Base-by-base conservation (phyloP, 1,140 invertebrate species). In the Nephila pilipes region DNA sequence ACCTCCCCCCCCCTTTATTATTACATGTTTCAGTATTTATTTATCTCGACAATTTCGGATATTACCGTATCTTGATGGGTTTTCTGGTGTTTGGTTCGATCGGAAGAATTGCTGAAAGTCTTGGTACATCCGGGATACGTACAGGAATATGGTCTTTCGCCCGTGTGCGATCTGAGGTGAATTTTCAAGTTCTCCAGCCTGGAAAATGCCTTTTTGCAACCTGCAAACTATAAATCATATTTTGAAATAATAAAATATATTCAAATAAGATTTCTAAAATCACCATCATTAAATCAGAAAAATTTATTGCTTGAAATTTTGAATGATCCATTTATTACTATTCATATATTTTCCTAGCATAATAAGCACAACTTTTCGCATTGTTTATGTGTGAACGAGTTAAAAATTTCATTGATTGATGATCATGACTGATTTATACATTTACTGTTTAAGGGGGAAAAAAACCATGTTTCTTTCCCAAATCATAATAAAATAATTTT, bases 151-250 rank as follows among this genome's bases (percentile, higher is more conserved):
- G 98, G 98, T 65, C 98, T 95, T 95, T 98, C 98, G 0, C 94
- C 94, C 1, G 98, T 99, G 95, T 99, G 98, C 22, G 98, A 99
- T 90, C 98, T 96, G 93, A 99, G 97, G 95, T 99, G 99, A 94
- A 99, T 99, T 96, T 99, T 99, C 69, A 99, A 96, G 95, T 99
- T 99, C 95, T 99, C 99, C 93, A 99, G 96, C 57, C 99, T 96
- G 0, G 98, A 99, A 95, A 99, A 99, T 0, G 99, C 98, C 96
- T 99, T 99, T 94, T 97, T 97, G 95, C 99, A 99, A 25, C 98
- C 98, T 87, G 97, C 96, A 95, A 98, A 98, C 98, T 99, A 96
- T 94, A 96, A 96, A 94, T 94, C 95, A 46, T 46, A 29, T 65
- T 65, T 65, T n/a, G 63, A 10, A 65, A 93, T 25, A 85, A 20